phyloP scores from a whole-genome alignment of 2,113 vertebrate genomes.

The Gnathochromis pfefferi region DNA sequence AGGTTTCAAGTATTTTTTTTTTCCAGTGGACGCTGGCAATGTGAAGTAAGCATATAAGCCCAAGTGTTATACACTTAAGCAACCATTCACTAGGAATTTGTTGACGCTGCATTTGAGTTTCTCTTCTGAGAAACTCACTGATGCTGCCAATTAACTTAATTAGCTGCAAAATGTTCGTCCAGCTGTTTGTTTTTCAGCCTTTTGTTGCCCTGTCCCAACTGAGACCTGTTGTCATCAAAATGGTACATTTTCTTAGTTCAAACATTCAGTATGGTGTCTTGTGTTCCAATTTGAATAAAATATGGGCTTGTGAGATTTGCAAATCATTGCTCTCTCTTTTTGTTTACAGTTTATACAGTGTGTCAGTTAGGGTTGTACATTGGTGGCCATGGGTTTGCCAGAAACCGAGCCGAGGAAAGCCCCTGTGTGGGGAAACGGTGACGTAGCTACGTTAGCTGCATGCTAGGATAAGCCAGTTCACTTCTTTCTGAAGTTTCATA shows the following conservation, averaged over 20 bases:
- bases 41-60: not conserved
- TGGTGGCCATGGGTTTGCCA: not conserved
- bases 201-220: not conserved
- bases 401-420: not conserved
- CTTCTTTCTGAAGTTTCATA: not conserved
- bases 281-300: not conserved
- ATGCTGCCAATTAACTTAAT: not conserved
- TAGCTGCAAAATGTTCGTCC: accelerated
- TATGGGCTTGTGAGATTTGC: not conserved
- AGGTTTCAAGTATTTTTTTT: not conserved
- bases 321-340: not conserved
- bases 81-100: not conserved
- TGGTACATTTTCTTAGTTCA: not conserved
- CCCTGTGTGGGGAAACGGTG: not conserved
- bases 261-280: not conserved
- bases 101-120: not conserved
- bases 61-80: not conserved
- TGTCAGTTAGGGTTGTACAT: accelerated
- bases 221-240: not conserved
- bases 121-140: not conserved
- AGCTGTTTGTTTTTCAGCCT: not conserved
- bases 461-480: not conserved
- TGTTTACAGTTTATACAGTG: not conserved
- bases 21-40: not conserved
- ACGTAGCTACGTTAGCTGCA: not conserved